Evolutionary conservation across 2,888 invertebrate genomes (phyloP).

Genomic region (Heliconius sara): DNA sequence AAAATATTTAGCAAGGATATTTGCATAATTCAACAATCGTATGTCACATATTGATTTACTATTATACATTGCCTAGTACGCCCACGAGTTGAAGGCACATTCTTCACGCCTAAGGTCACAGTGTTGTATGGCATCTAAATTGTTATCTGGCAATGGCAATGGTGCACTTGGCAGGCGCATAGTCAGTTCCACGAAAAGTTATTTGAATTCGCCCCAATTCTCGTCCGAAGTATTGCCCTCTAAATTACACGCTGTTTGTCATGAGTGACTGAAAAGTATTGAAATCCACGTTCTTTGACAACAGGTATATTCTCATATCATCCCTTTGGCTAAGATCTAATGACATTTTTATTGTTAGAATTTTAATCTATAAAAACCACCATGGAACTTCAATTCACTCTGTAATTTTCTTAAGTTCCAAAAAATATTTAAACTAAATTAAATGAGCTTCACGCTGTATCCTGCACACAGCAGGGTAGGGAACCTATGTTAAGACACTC

Average conservation of each 20-base stretch:
- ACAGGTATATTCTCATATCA: not conserved
- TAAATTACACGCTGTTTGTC: slow-evolving; percentile 52
- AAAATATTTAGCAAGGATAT: slow-evolving; percentile 6
- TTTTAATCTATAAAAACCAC: too few relatives aligned
- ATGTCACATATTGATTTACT: slow-evolving; percentile 14
- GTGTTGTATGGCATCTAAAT: slow-evolving; percentile 62
- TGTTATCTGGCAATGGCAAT: slow-evolving; percentile 78
- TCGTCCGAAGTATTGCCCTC: slow-evolving; percentile 66
- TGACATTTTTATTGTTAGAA: too few relatives aligned
- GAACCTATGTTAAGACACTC: too few relatives aligned
- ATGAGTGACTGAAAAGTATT: slow-evolving; percentile 11
- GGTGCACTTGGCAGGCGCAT: slow-evolving; percentile 72
- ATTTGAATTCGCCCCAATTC: slow-evolving; percentile 80
- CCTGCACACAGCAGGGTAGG: too few relatives aligned
- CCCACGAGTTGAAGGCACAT: slow-evolving; percentile 19
- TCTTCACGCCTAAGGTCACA: slow-evolving; percentile 48
- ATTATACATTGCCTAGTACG: slow-evolving; percentile 11
- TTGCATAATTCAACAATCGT: slow-evolving; percentile 11
- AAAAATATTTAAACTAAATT: too few relatives aligned
- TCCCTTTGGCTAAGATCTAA: not conserved
- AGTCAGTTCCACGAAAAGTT: slow-evolving; percentile 75
- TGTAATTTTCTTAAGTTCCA: too few relatives aligned
- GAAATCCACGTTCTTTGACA: not conserved
- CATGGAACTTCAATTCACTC: too few relatives aligned
- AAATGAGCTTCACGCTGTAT: too few relatives aligned